Conservation (phyloP, 2,113 vertebrate genomes). For the Madoqua kirkii region DNA sequence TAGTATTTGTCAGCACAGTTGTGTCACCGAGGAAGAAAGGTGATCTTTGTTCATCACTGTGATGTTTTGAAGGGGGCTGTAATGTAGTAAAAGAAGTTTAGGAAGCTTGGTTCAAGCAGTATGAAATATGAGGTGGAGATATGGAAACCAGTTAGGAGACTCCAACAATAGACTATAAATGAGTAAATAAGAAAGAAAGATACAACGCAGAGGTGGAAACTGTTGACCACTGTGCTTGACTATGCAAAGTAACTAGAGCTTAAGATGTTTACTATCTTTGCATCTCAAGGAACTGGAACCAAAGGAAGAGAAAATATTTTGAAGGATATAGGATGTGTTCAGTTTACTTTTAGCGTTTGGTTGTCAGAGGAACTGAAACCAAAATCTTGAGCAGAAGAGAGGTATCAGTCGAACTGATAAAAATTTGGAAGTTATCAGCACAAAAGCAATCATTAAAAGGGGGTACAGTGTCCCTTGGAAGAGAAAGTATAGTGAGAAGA, state of each 20-base stretch:
- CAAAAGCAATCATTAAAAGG: background rate
- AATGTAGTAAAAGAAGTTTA: background rate
- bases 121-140: background rate
- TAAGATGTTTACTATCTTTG: background rate
- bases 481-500: background rate
- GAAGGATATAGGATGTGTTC: background rate
- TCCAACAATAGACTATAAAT: background rate
- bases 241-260: background rate
- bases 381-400: background rate
- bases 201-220: background rate
- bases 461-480: background rate
- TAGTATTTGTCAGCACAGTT: background rate
- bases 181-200: background rate
- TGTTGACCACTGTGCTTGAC: background rate
- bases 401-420: background rate
- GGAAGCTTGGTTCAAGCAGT: background rate
- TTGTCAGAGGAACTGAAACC: background rate
- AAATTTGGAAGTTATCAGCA: background rate
- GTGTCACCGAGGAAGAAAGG: background rate
- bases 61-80: background rate
- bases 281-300: background rate
- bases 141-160: background rate
- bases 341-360: background rate
- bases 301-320: background rate
- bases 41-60: background rate